Conservation (phyloP, 2,113 vertebrate genomes). For the Lichenostomus cassidix region DNA sequence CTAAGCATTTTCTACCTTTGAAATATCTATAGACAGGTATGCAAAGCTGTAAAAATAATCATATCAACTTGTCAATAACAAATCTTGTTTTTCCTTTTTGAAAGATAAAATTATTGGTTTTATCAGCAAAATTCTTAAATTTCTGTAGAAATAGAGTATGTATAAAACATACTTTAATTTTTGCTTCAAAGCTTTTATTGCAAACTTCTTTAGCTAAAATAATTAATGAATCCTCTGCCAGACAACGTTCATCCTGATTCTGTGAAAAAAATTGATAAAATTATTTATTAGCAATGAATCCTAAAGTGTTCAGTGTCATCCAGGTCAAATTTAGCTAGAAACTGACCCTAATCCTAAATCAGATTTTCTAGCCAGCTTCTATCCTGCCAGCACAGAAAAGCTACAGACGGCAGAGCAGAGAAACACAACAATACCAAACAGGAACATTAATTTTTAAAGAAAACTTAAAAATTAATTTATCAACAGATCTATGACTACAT, state of each 20-base stretch:
- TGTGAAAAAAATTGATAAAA: not conserved
- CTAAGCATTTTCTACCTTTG: not conserved
- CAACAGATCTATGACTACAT: not conserved
- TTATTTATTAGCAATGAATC: not conserved
- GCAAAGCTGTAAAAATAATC: not conserved
- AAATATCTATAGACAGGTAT: not conserved
- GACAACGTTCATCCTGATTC: not conserved
- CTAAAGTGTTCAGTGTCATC: not conserved
- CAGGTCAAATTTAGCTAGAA: not conserved
- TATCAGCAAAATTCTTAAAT: not conserved
- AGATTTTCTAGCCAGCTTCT: not conserved
- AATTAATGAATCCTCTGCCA: not conserved
- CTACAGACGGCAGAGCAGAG: not conserved
- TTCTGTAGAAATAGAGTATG: not conserved
- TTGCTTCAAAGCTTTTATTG: not conserved
- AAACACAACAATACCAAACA: not conserved
- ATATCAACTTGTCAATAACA: not conserved
- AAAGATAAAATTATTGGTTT: not conserved
- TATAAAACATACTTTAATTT: not conserved
- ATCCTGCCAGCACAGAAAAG: not conserved
- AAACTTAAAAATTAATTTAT: not conserved
- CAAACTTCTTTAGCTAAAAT: not conserved
- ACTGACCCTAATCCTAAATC: constrained; percentile 11
- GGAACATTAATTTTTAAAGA: not conserved
- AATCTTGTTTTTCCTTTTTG: not conserved